Conservation (phyloP, 2,113 vertebrate genomes). For the Felis catus region F.catus_Fca126_mat1.0 CM031416.1:117968001-117968500, state of each 20-base stretch:
- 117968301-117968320: constrained; percentile 10
- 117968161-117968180: neutral
- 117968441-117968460: neutral
- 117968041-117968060: neutral
- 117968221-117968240: neutral
- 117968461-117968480: neutral
- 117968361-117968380: neutral
- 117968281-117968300: neutral
- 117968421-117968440: neutral
- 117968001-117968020: neutral
- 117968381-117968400: neutral
- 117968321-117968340: neutral
- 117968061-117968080: neutral
- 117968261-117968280: neutral
- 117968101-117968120: constrained; percentile 5
- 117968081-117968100: neutral
- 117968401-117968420: neutral
- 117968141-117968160: neutral
- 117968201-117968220: neutral
- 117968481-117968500: constrained; percentile 45
- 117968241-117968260: constrained; percentile 16
- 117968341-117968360: neutral
- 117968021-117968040: neutral
- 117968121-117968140: neutral
- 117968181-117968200: neutral